Evolutionary conservation across 53 echinoderm and acorn worm genomes (phyloP).

Genomic region (Zoroaster sp.): DNA sequence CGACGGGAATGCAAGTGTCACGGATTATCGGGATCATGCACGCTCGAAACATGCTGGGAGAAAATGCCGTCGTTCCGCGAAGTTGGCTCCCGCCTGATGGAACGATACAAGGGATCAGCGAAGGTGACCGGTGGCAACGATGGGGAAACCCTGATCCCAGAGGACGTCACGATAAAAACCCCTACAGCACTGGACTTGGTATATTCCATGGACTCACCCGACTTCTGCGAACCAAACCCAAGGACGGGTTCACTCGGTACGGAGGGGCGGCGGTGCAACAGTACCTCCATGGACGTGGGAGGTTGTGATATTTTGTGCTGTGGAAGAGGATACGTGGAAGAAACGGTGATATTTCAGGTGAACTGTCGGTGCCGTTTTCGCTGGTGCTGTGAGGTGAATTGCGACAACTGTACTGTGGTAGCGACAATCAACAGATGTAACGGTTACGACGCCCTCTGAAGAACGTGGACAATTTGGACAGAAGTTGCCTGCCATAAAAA

Average conservation of each 20-base stretch:
- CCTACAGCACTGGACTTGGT: constrained; percentile 74
- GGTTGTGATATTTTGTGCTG: constrained; percentile 94
- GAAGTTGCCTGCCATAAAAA: not conserved
- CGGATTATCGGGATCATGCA: constrained; percentile 79
- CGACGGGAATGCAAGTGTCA: constrained; percentile 86
- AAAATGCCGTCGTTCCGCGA: constrained; percentile 91
- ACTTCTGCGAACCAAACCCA: constrained; percentile 84
- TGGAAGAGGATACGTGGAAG: constrained; percentile 77
- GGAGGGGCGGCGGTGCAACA: constrained; percentile 81
- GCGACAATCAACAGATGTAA: constrained; percentile 91
- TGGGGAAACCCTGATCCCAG: constrained; percentile 80
- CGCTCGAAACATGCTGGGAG: constrained; percentile 87
- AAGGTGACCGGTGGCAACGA: constrained; percentile 94
- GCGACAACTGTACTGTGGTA: constrained; percentile 80
- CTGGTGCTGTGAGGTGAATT: constrained; percentile 98
- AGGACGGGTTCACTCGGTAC: constrained; percentile 91
- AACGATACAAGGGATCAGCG: constrained; percentile 81
- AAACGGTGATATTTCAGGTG: constrained; percentile 61
- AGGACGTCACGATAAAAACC: constrained; percentile 71
- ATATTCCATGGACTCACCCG: constrained; percentile 81
- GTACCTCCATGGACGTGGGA: constrained; percentile 85
- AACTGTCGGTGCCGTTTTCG: constrained; percentile 93
- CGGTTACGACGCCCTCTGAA: constrained; percentile 52
- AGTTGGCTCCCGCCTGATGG: constrained; percentile 77
- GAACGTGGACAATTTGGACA: not conserved